Evolutionary conservation across 2,113 vertebrate species (phyloP).

Genomic region (Mirounga angustirostris): DNA sequence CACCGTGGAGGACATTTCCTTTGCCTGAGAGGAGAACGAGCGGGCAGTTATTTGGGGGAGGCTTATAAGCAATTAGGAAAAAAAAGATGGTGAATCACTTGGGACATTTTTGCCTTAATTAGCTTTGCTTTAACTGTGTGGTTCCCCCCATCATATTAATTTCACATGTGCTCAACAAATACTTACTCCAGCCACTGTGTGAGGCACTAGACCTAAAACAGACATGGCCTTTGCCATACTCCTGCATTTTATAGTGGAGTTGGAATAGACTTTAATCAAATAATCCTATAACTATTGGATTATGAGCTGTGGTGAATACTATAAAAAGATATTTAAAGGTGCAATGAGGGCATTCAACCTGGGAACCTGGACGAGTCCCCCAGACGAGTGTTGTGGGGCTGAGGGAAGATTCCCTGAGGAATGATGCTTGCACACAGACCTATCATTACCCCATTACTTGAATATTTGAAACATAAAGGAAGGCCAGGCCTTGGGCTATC

Average conservation of each 20-base stretch:
- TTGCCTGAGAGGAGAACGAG: neutral
- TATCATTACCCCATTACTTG: neutral
- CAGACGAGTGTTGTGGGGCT: neutral
- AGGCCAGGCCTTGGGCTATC: neutral
- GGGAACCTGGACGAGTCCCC: neutral
- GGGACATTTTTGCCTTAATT: neutral
- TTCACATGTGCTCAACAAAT: neutral
- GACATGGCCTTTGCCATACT: neutral
- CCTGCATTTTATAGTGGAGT: neutral
- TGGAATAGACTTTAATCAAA: neutral
- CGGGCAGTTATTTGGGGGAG: neutral
- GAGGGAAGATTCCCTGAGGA: neutral
- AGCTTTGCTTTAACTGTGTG: neutral
- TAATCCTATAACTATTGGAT: neutral
- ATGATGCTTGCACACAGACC: neutral
- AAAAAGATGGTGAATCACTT: neutral
- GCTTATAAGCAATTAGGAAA: neutral
- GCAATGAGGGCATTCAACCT: neutral
- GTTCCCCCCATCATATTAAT: neutral
- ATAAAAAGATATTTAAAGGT: neutral
- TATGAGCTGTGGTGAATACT: neutral
- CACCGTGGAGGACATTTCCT: accelerated
- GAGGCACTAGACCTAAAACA: neutral
- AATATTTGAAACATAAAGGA: neutral
- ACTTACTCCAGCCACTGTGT: neutral